Conservation (phyloP, 1,140 invertebrate genomes). For the Holotrichia oblita region DNA sequence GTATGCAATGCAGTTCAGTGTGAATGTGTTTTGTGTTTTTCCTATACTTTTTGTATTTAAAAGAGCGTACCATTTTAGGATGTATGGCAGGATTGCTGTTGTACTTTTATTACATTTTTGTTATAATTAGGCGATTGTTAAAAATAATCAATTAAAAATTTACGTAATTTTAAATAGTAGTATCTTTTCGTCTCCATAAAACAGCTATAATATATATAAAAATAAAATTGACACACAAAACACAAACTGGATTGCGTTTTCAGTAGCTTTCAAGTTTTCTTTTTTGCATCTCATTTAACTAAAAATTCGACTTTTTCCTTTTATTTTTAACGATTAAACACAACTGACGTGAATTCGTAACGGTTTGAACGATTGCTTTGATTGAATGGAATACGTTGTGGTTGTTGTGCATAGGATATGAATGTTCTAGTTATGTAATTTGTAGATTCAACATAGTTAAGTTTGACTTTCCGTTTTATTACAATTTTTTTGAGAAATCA, state of each 20-base stretch:
- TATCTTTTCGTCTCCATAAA: neutral
- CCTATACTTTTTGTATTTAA: slow-evolving; percentile 4
- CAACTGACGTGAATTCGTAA: slow-evolving; percentile 24
- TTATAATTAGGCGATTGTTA: slow-evolving; percentile 9
- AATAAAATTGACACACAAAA: neutral
- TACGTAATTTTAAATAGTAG: slow-evolving; percentile 2
- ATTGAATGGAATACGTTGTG: slow-evolving; percentile 32
- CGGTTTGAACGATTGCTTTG: slow-evolving; percentile 24
- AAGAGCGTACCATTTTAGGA: slow-evolving; percentile 10
- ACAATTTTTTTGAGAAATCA: neutral
- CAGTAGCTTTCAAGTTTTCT: neutral
- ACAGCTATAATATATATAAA: neutral
- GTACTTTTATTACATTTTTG: slow-evolving; percentile 16
- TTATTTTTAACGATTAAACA: neutral
- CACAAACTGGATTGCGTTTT: slow-evolving; percentile 15
- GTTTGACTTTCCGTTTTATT: slow-evolving; percentile 31
- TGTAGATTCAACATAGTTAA: slow-evolving; percentile 38
- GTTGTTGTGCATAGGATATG: slow-evolving; percentile 42
- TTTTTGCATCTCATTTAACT: neutral
- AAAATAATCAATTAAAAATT: slow-evolving; percentile 17
- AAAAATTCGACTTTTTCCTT: neutral
- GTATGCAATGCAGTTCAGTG: slow-evolving; percentile 39
- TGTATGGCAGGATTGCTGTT: slow-evolving; percentile 15
- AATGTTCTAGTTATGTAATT: slow-evolving; percentile 46
- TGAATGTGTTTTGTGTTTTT: slow-evolving; percentile 27